Evolutionary conservation across 2,888 invertebrate genomes (phyloP).

Genomic region (Leptinotarsa rubiginosa): DNA sequence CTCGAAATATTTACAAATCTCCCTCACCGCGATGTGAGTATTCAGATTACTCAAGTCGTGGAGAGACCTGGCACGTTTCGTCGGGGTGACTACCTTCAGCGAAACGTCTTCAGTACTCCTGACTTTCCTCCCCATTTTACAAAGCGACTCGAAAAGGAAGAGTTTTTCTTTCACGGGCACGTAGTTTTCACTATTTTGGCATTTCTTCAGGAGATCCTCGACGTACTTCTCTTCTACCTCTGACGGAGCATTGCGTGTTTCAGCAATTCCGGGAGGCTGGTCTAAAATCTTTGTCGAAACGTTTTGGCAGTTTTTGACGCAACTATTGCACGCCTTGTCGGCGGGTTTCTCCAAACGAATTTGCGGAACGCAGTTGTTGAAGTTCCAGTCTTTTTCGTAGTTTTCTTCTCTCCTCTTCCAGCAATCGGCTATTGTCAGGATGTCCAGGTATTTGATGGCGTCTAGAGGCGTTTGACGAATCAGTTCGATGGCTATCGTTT

Average conservation of each 20-base stretch:
- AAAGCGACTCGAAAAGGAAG: constrained; percentile 77
- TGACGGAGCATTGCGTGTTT: constrained; percentile 23
- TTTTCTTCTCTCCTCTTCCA: constrained; percentile 51
- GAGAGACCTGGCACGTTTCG: constrained; percentile 74
- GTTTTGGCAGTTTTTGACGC: constrained; percentile 31
- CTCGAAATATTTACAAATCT: constrained; percentile 79
- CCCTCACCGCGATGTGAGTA: constrained; percentile 70
- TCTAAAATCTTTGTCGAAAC: not conserved
- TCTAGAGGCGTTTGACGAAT: constrained; percentile 81
- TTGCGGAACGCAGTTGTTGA: constrained; percentile 33
- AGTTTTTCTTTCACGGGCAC: constrained; percentile 79
- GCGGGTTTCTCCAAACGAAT: constrained; percentile 11
- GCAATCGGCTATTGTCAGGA: constrained; percentile 71
- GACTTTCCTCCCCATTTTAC: constrained; percentile 72
- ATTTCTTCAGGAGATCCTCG: constrained; percentile 68
- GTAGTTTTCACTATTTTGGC: constrained; percentile 73
- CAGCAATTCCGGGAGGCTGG: not conserved
- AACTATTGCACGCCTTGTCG: constrained; percentile 35
- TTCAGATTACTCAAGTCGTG: constrained; percentile 72
- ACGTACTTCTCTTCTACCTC: constrained; percentile 64
- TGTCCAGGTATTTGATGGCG: constrained; percentile 79
- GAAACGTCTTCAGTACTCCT: constrained; percentile 76
- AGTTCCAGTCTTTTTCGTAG: constrained; percentile 59
- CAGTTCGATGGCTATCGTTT: constrained; percentile 79
- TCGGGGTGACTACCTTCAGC: constrained; percentile 59